Conservation (phyloP, 37 sponge, comb jelly and placozoan genomes). For the Petrosia ficiformis region DNA sequence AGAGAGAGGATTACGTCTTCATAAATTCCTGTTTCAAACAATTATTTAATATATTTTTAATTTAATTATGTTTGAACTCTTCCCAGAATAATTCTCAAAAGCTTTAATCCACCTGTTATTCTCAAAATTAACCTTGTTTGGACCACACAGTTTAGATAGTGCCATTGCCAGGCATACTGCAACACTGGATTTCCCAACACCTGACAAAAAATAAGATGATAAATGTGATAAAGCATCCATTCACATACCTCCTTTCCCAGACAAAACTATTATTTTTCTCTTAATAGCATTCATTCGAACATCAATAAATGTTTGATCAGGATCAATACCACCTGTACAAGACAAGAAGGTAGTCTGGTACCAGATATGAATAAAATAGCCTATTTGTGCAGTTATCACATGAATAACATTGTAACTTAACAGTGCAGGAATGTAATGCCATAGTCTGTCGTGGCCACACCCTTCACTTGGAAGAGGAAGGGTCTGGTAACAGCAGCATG, state of each 20-base stretch:
- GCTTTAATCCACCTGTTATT: no score
- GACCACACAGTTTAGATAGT: conserved; percentile 21
- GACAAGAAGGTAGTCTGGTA: not conserved
- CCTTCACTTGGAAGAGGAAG: no score
- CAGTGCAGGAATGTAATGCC: not conserved
- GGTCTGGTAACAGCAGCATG: no score
- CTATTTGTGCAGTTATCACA: not conserved
- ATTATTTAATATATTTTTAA: no score
- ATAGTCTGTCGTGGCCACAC: no score
- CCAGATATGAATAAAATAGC: not conserved
- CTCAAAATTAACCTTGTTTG: conserved; percentile 34
- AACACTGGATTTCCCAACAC: conserved; percentile 91
- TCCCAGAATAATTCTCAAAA: no score
- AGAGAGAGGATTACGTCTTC: no score
- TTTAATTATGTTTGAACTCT: no score
- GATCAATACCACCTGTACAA: conserved; percentile 44
- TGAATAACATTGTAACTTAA: not conserved
- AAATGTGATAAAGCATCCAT: not conserved
- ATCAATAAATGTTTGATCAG: conserved; percentile 87
- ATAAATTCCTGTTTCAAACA: no score
- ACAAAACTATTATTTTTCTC: conserved; percentile 73
- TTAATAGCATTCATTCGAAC: conserved; percentile 86
- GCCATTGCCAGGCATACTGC: conserved; percentile 70
- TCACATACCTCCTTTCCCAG: conserved; percentile 85
- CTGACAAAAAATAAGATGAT: conserved; percentile 9